These are phyloP conservation scores for Scaptomyza parva DNA, from an alignment of 2,888 invertebrate species.

Conservation along the genomic window DNA sequence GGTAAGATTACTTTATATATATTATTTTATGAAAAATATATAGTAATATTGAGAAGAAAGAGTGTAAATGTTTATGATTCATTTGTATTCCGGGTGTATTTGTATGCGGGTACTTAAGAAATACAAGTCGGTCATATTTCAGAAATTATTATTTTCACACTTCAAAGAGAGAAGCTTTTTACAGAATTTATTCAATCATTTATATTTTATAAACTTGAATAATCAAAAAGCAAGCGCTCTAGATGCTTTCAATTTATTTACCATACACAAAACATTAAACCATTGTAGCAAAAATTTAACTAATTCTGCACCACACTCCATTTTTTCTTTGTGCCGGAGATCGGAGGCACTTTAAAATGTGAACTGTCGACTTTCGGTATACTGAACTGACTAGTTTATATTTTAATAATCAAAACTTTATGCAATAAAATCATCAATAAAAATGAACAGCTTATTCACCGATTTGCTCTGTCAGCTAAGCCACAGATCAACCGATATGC, in stretches of 20 bases:
- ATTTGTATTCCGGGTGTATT: no score
- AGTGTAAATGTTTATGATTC: background rate
- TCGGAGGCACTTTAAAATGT: background rate
- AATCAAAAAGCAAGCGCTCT: no score
- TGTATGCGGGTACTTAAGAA: background rate
- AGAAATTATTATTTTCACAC: background rate
- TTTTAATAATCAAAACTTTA: background rate
- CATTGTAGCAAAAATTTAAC: constrained; percentile 21
- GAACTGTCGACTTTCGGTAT: background rate
- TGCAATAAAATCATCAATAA: background rate
- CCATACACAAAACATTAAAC: constrained; percentile 31
- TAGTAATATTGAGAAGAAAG: no score
- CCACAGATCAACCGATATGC: background rate
- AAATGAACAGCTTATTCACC: background rate
- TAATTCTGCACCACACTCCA: constrained; percentile 29
- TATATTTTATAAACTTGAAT: no score
- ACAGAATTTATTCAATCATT: background rate
- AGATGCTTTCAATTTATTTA: constrained; percentile 18
- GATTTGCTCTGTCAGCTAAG: background rate
- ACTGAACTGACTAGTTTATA: constrained; percentile 6
- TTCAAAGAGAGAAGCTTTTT: no score
- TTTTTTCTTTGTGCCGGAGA: background rate
- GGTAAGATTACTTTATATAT: background rate
- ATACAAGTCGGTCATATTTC: no score
- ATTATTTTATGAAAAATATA: background rate